Conservation (phyloP, 2,113 vertebrate genomes). For the Perca schrenkii region DNA sequence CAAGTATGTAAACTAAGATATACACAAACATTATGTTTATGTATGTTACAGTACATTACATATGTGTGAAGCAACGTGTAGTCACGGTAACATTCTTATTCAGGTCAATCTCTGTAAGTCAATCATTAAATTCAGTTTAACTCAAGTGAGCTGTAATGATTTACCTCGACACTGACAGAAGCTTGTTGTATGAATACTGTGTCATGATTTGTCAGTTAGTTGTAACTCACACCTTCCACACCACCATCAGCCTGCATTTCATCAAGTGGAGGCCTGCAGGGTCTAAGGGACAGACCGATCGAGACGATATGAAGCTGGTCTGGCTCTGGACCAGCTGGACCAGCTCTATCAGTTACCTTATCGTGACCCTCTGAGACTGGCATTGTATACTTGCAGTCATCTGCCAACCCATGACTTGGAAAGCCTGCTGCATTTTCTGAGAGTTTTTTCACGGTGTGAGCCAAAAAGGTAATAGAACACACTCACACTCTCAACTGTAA, state of each 20-base stretch:
- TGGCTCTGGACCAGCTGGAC: constrained; percentile 68
- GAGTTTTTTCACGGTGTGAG: constrained; percentile 16
- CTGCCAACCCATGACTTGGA: constrained; percentile 61
- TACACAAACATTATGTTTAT: neutral
- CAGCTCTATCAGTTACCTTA: constrained; percentile 56
- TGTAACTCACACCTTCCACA: constrained; percentile 37
- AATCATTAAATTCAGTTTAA: constrained; percentile 44
- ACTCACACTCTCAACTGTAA: constrained; percentile 51
- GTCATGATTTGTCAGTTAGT: constrained; percentile 34
- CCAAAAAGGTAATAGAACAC: constrained; percentile 67
- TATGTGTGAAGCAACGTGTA: neutral
- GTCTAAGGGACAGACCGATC: constrained; percentile 31
- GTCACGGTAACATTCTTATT: neutral
- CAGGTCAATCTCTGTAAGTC: neutral
- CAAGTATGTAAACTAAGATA: neutral
- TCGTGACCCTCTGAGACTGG: constrained; percentile 57
- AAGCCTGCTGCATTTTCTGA: constrained; percentile 49
- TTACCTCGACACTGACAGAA: constrained; percentile 31
- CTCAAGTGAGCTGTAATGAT: constrained; percentile 42
- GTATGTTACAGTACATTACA: no score
- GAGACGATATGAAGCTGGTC: constrained; percentile 46
- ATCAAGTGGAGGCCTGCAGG: constrained; percentile 63
- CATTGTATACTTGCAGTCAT: constrained; percentile 46
- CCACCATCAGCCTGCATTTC: constrained; percentile 44
- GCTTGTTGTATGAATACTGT: constrained; percentile 17